These are phyloP conservation scores for Pelecanus crispus DNA, from an alignment of 2,113 vertebrate genomes.

Conservation along the genomic window DNA sequence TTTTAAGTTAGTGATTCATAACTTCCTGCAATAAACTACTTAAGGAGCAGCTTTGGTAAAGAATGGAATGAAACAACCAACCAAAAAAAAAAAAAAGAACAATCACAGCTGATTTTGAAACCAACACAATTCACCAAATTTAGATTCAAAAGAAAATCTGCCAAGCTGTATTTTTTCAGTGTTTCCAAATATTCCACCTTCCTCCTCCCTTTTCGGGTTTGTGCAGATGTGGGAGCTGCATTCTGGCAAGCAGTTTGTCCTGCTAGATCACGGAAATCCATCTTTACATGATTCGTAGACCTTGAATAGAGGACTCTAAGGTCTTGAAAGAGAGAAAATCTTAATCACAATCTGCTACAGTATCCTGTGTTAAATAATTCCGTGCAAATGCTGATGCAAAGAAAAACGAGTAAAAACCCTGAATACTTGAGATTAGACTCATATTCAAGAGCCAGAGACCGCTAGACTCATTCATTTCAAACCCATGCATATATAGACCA, in stretches of 20 bases:
- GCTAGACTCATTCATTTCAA: neutral
- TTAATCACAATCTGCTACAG: neutral
- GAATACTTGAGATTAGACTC: neutral
- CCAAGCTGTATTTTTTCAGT: constrained; percentile 69
- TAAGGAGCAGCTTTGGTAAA: constrained; percentile 85
- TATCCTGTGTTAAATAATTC: neutral
- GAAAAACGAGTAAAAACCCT: neutral
- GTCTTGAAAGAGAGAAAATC: constrained; percentile 74
- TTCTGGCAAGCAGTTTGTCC: constrained; percentile 58
- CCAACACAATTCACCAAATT: constrained; percentile 70
- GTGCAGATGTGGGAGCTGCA: constrained; percentile 40
- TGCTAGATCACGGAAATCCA: constrained; percentile 64
- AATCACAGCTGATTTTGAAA: constrained; percentile 72
- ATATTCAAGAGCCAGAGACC: neutral
- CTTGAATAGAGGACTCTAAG: constrained; percentile 96
- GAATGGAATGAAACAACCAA: constrained; percentile 78
- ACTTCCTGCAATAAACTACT: constrained; percentile 77
- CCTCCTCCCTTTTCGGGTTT: constrained; percentile 58
- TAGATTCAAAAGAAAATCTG: constrained; percentile 48
- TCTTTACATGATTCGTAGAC: constrained; percentile 95
- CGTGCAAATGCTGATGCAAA: neutral
- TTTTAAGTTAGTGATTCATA: constrained; percentile 83
- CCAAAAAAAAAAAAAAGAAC: constrained; percentile 46
- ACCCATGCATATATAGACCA: neutral
- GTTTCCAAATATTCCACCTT: constrained; percentile 67